phyloP scores from a whole-genome alignment of 1,140 invertebrate genomes.

The Chymomyza costata region DNA sequence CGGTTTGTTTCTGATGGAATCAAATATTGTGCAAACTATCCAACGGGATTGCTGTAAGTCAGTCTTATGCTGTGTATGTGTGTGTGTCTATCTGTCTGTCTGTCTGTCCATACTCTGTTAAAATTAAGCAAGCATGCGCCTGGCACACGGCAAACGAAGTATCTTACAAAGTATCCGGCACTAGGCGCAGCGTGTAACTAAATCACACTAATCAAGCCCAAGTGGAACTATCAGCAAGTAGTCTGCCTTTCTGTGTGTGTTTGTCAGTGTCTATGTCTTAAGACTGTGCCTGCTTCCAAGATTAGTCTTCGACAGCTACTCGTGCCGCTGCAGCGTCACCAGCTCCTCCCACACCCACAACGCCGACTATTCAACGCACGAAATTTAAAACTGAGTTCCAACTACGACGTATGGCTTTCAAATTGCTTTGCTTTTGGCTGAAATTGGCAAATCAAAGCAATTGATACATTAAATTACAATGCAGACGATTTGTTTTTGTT shows the following conservation, averaged over 20 bases:
- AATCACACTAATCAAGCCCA: slow-evolving; percentile 71
- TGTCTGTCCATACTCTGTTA: slow-evolving; percentile 13
- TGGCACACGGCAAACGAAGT: slow-evolving; percentile 53
- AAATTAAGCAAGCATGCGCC: slow-evolving; percentile 44
- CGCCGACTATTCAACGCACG: slow-evolving; percentile 15
- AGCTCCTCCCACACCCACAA: slow-evolving; percentile 54
- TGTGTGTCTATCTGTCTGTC: slow-evolving; percentile 25
- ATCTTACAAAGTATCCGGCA: background rate
- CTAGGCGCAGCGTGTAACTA: slow-evolving; percentile 52
- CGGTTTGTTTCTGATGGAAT: slow-evolving; percentile 56
- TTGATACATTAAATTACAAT: slow-evolving; percentile 74
- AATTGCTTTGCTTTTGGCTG: slow-evolving; percentile 12
- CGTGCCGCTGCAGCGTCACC: slow-evolving; percentile 38
- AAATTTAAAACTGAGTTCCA: too few species aligned
- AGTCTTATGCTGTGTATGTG: background rate
- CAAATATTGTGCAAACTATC: slow-evolving; percentile 73
- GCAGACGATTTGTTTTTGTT: slow-evolving; percentile 62
- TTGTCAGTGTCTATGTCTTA: too few species aligned
- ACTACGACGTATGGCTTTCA: background rate
- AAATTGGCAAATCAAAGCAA: slow-evolving; percentile 74
- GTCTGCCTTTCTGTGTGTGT: too few species aligned
- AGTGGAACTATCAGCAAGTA: slow-evolving; percentile 10
- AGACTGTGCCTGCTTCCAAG: too few species aligned
- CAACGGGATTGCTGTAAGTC: slow-evolving; percentile 38
- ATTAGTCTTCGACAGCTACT: slow-evolving; percentile 24